Percentiles rank a stretch among this genome's conserved stretches.
Conservation (phyloP, 1,140 invertebrate genomes). For the Ephestia elutella region DNA sequence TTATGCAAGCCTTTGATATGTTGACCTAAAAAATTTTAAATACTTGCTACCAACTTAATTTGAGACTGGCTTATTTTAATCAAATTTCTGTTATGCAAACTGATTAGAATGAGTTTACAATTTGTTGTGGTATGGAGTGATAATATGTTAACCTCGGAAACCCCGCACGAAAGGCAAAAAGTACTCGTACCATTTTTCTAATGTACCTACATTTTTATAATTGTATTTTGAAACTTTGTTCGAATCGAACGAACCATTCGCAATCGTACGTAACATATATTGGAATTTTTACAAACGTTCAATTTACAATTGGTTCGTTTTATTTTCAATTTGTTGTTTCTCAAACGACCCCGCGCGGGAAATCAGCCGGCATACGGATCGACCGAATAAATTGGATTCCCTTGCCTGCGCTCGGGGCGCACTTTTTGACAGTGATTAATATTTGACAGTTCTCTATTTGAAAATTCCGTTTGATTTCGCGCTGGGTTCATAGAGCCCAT, state of each 20-base stretch:
- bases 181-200: too few species aligned
- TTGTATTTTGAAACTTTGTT: too few species aligned
- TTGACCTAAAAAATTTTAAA: too few species aligned
- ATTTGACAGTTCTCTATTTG: constrained; percentile 19
- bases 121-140: too few species aligned
- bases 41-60: too few species aligned
- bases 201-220: too few species aligned
- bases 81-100: too few species aligned
- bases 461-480: background rate
- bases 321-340: constrained; percentile 23
- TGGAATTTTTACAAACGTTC: constrained; percentile 8
- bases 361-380: constrained; percentile 43
- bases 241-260: background rate
- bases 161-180: too few species aligned
- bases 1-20: background rate
- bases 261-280: background rate
- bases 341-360: constrained; percentile 50
- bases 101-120: too few species aligned
- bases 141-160: too few species aligned
- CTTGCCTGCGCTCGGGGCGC: constrained; percentile 20
- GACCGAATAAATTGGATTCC: constrained; percentile 48
- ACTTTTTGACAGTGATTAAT: constrained; percentile 30
- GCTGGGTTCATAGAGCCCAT: too few species aligned
- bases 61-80: too few species aligned
- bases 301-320: constrained; percentile 27